Evolutionary conservation across 1,140 invertebrate genomes (phyloP), one percentile per base, ranked within the genome.

Genomic region (Drosophila ironensis): DNA sequence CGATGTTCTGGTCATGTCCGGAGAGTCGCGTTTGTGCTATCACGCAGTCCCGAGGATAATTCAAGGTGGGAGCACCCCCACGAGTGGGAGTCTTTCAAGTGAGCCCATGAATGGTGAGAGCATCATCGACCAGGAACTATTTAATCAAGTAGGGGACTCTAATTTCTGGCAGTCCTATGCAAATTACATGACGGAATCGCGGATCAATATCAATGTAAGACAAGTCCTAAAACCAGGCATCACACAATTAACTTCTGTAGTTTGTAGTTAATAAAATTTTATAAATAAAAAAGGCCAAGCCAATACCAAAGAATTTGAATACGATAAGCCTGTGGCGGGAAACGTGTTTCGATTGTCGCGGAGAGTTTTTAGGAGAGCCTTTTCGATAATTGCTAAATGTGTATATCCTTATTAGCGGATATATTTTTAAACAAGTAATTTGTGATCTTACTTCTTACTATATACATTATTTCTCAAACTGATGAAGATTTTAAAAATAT

Each of bases 1-100:
- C 5, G 96, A 98, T 91, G 91, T 97, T 54, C 72, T 97, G 3
- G 88, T 97, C n/a, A 97, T 98, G 96, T 94, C 94, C 4, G 93
- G 93, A 59, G 90, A 93, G 76, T 94, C 95, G 1, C 91, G 96
- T 47, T 89, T 95, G 1, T 94, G 93, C 45, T 97, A 97, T 90
- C 96, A 98, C 90, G 96, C 95, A 7, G 93, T 97, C 1, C 96
- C 96, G 17, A 94, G 93, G 90, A 95, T 97, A 70, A 73, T 97
- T 35, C 76, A 91, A 54, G n/a, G n/a, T n/a, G n/a, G n/a, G n/a
- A n/a, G n/a, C n/a, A 59, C 90, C 2, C 33, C 88, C 9, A 51
- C 94, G 93, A 90, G 92, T 61, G 52, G 78, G 11, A 12, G 57
- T 3, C 44, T 63, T 17, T 3, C 25, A 27, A 28, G 16, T 14